Evolutionary conservation across 2,888 invertebrate species (phyloP), one percentile per base, ranked within the genome.

Genomic region (Gnatocerus cornutus): DNA sequence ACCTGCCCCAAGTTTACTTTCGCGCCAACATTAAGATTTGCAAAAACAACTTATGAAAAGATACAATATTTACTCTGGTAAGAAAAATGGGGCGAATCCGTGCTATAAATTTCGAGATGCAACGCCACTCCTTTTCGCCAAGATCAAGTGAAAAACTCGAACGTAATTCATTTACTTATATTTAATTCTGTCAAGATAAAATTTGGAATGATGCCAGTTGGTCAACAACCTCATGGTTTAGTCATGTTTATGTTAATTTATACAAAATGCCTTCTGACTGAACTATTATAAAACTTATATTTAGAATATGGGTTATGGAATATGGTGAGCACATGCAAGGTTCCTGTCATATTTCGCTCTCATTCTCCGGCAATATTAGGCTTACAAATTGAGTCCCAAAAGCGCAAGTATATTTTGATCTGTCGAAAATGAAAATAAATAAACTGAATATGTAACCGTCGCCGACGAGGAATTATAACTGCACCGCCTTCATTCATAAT

Each of bases 151-250:
- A 7, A 9, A 45, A 45, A 12, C 16, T 45, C 45, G 45, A 5
- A 1, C 33, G 33, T n/a, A 33, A 33, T 33, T 33, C 33, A 33
- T 33, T 9, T n/a, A 37, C 43, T 55, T 58, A 30, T 67, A 43
- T 16, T 50, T 50, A 41, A 67, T 69, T 69, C 58, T 59, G 53
- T 21, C 30, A 12, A 59, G 69, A 69, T 69, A 64, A 69, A 59
- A 46, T 69, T 65, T 69, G 69, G 69, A 64, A 13, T 14, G 41
- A 30, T 52, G 69, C 69, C 69, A 69, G 65, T 63, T 69, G 69
- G 69, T 69, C 69, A 69, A 69, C 56, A 69, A 69, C 69, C 69
- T 65, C 65, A 59, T 53, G 59, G 52, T 53, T 65, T 69, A 53
- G 59, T 69, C 46, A 43, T 68, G 59, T 69, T 69, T 64, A 65